These are phyloP conservation scores for Hemicordylus capensis DNA, from an alignment of 2,113 vertebrate genomes.

Conservation along the genomic window DNA sequence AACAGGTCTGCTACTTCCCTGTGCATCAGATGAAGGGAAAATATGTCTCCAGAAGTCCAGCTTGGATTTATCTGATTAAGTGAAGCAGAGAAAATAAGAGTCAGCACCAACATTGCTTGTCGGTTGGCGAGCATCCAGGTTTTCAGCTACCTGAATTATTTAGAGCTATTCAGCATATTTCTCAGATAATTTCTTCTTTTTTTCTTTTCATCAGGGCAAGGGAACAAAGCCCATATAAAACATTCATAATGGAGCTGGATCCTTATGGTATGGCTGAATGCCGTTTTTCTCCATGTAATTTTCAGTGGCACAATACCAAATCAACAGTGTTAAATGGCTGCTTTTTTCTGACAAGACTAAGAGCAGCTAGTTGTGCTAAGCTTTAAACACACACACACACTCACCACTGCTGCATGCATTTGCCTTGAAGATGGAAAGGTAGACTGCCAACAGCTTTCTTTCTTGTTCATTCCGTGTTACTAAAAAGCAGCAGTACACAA, in stretches of 20 bases:
- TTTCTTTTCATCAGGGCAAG: slow-evolving; percentile 12
- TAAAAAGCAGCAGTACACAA: slow-evolving; percentile 4
- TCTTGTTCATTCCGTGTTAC: slow-evolving; percentile 15
- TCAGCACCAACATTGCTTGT: slow-evolving; percentile 17
- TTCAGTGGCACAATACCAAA: slow-evolving; percentile 54
- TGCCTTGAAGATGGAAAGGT: slow-evolving; percentile 19
- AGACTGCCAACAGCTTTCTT: slow-evolving; percentile 5
- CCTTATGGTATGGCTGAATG: slow-evolving; percentile 40
- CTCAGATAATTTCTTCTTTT: not conserved
- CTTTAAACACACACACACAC: slow-evolving; percentile 12
- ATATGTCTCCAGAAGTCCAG: not conserved
- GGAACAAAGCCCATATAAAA: slow-evolving; percentile 36
- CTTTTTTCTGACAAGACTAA: slow-evolving; percentile 47
- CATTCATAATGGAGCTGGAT: slow-evolving; percentile 1
- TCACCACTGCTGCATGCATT: slow-evolving; percentile 25
- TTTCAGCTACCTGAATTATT: slow-evolving; percentile 49
- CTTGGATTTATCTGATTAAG: slow-evolving; percentile 31
- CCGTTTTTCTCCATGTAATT: slow-evolving; percentile 18
- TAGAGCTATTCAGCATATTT: slow-evolving; percentile 41
- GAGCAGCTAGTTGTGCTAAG: slow-evolving; percentile 4
- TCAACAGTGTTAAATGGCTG: slow-evolving; percentile 39
- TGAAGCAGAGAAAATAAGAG: slow-evolving; percentile 20
- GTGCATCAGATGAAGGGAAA: not conserved
- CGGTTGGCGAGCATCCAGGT: slow-evolving; percentile 21
- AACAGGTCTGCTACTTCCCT: slow-evolving; percentile 10